phyloP scores from a whole-genome alignment of 1,140 invertebrate species.

The Drosophila ironensis region DNA sequence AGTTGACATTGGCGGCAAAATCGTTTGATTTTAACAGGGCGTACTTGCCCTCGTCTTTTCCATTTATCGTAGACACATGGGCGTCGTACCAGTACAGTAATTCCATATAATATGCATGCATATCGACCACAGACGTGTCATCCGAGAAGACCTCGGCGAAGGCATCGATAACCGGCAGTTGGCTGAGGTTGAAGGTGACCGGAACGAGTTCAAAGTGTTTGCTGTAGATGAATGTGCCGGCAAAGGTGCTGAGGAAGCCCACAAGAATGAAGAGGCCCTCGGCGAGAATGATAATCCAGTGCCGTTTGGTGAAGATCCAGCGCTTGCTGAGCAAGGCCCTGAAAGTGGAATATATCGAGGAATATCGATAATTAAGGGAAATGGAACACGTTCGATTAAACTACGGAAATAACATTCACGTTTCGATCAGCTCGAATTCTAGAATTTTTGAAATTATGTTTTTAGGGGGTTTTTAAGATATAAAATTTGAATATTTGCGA shows the following conservation, averaged over 20 bases:
- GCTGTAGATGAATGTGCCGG: constrained; percentile 33
- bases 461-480: too few relatives aligned
- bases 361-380: neutral
- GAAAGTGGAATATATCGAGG: too few relatives aligned
- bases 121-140: neutral
- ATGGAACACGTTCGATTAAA: too few relatives aligned
- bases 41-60: neutral
- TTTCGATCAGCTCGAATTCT: too few relatives aligned
- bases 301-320: neutral
- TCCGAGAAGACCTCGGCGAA: constrained; percentile 34
- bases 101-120: constrained; percentile 38
- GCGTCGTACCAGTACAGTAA: constrained; percentile 57
- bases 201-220: constrained; percentile 25
- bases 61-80: neutral
- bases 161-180: constrained; percentile 6
- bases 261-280: neutral
- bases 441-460: neutral
- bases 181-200: constrained; percentile 41
- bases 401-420: too few relatives aligned
- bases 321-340: constrained; percentile 34
- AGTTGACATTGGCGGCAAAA: constrained; percentile 25
- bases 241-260: constrained; percentile 13
- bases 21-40: constrained; percentile 13
- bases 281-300: constrained; percentile 17
- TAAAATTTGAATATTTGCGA: too few relatives aligned